These are phyloP conservation scores for Tychaedon coryphoeus DNA, from an alignment of 2,113 vertebrate species.

Conservation along the genomic window DNA sequence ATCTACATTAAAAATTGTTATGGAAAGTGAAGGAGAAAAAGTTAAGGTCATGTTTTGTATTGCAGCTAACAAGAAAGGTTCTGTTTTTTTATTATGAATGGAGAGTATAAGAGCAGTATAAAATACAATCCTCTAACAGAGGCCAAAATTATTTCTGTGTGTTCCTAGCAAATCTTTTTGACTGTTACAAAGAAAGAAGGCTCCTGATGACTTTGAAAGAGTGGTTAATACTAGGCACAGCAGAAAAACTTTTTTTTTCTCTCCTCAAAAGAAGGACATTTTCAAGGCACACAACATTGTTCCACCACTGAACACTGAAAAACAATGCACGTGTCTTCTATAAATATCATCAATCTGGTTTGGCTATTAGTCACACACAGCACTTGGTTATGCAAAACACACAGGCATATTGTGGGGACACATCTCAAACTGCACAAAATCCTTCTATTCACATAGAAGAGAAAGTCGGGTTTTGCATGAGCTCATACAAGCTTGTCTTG, in stretches of 20 bases:
- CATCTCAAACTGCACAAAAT: background rate
- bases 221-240: background rate
- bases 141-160: background rate
- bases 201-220: background rate
- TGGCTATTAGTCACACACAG: background rate
- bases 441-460: background rate
- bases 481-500: rapidly evolving
- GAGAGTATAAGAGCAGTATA: background rate
- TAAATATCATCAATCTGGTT: background rate
- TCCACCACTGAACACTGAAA: background rate
- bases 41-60: background rate
- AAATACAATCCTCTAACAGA: background rate
- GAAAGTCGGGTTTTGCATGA: background rate
- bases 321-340: background rate
- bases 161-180: background rate
- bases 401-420: background rate
- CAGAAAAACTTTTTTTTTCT: background rate
- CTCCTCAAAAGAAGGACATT: background rate
- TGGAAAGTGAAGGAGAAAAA: background rate
- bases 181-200: background rate
- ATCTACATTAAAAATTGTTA: background rate
- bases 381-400: background rate
- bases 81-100: background rate
- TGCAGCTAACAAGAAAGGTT: background rate
- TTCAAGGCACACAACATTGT: background rate